These are phyloP conservation scores for Fopius arisanus DNA, from an alignment of 1,140 invertebrate species.

Conservation along the genomic window DNA sequence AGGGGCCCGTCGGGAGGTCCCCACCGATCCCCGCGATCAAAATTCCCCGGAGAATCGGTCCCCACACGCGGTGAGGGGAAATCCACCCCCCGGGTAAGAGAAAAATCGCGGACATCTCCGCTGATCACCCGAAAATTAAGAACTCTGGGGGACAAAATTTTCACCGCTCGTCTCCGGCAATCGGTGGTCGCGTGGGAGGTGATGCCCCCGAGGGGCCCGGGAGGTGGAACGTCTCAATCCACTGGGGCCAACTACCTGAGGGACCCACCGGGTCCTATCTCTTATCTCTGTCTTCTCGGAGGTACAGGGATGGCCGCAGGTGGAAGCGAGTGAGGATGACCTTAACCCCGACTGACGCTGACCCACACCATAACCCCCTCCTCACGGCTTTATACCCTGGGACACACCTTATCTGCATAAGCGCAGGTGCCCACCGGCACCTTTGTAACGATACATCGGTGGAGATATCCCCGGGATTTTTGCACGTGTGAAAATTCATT, in stretches of 20 bases:
- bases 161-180: neutral
- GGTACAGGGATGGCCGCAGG: constrained; percentile 30
- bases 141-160: constrained; percentile 35
- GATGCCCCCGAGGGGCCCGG: constrained; percentile 27
- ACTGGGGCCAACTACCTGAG: constrained; percentile 45
- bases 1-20: neutral
- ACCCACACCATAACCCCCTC: constrained; percentile 39
- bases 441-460: constrained; percentile 39
- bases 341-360: constrained; percentile 46
- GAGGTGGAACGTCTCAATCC: constrained; percentile 48
- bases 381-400: constrained; percentile 1
- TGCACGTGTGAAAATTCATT: neutral
- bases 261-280: constrained; percentile 27
- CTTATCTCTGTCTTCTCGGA: constrained; percentile 17
- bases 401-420: constrained; percentile 51
- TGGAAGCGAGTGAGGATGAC: constrained; percentile 40
- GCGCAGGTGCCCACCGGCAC: constrained; percentile 50
- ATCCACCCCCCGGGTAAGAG: neutral
- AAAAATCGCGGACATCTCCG: neutral
- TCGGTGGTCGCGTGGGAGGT: constrained; percentile 43
- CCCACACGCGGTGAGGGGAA: neutral
- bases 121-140: neutral
- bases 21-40: neutral
- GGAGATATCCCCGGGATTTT: constrained; percentile 35
- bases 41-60: neutral